These are phyloP conservation scores for Latrodectus hesperus DNA, from an alignment of 2,888 invertebrate species.

Conservation along the genomic window DNA sequence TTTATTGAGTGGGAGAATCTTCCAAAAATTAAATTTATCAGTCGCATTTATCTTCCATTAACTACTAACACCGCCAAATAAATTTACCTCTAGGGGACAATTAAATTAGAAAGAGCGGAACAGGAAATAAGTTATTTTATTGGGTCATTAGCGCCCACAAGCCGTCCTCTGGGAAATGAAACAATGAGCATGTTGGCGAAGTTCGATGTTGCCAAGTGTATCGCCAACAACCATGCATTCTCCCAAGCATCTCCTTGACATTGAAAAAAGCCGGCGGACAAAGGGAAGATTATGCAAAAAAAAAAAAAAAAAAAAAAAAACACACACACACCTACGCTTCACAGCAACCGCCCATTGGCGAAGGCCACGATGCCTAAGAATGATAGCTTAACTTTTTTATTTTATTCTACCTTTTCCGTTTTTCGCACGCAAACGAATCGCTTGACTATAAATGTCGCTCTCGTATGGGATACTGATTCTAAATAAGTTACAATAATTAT, in stretches of 20 bases:
- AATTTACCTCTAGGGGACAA: conserved; percentile 2
- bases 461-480: too few species aligned
- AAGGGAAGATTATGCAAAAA: conserved; percentile 36
- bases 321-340: conserved; percentile 59
- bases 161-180: conserved; percentile 1
- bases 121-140: conserved; percentile 50
- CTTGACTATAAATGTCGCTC: too few species aligned
- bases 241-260: conserved; percentile 45
- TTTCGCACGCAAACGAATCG: too few species aligned
- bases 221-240: conserved; percentile 1
- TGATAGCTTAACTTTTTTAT: too few species aligned
- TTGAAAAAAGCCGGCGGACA: conserved; percentile 44
- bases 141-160: conserved; percentile 53
- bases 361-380: conserved; percentile 22
- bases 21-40: too few species aligned
- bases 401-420: too few species aligned
- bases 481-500: too few species aligned
- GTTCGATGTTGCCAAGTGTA: background rate
- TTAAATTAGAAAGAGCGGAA: conserved; percentile 40
- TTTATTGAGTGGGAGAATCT: too few species aligned
- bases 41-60: too few species aligned
- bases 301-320: too few species aligned
- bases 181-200: conserved; percentile 24
- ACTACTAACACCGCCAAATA: too few species aligned
- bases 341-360: conserved; percentile 26